These are phyloP conservation scores for Eristalinus sepulchralis DNA, from an alignment of 2,888 invertebrate genomes.

Conservation along the genomic window DNA sequence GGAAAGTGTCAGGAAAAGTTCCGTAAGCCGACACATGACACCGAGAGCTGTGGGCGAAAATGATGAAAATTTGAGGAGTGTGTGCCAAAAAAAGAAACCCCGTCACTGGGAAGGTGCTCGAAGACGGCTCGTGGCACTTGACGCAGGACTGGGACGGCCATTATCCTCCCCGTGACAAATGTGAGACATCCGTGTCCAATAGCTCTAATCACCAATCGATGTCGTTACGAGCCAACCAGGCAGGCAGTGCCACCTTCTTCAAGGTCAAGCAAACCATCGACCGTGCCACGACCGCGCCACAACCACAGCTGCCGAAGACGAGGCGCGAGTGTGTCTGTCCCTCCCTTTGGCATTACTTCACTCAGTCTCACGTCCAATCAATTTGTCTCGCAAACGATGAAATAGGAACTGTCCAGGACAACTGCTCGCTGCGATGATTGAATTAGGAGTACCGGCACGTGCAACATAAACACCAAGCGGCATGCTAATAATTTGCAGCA, in stretches of 20 bases:
- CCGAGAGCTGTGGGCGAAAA: too few species aligned
- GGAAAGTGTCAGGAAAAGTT: neutral
- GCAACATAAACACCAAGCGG: slow-evolving; percentile 6
- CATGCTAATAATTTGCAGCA: neutral
- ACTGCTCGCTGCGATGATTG: neutral
- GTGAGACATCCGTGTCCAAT: too few species aligned
- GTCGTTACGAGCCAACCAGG: neutral
- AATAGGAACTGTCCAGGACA: neutral
- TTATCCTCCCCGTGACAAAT: too few species aligned
- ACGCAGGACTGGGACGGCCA: too few species aligned
- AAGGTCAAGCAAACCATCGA: neutral
- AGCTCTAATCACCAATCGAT: too few species aligned
- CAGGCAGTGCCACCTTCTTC: neutral
- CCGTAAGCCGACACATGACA: too few species aligned
- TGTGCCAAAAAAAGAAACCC: too few species aligned
- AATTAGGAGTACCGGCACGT: slow-evolving; percentile 3
- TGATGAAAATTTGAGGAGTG: too few species aligned
- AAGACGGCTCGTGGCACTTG: too few species aligned
- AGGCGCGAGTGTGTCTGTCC: neutral
- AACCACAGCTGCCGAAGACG: neutral
- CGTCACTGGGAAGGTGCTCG: too few species aligned
- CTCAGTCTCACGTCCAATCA: neutral
- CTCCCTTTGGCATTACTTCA: neutral
- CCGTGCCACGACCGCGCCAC: neutral
- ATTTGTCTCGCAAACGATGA: neutral